Evolutionary conservation across 1,140 invertebrate genomes (phyloP).

Genomic region (Drosophila littoralis): DNA sequence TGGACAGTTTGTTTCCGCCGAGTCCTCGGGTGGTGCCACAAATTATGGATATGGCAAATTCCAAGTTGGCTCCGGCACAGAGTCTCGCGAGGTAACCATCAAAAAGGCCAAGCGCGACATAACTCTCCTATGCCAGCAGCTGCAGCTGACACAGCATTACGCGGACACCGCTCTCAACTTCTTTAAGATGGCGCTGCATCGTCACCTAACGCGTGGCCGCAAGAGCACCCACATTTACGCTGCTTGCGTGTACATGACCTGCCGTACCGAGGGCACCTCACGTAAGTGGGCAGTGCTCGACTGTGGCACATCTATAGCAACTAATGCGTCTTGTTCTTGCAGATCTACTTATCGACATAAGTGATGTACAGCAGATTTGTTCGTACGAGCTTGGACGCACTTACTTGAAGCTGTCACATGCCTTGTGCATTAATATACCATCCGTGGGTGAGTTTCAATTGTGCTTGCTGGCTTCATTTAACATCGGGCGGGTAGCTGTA

Average conservation of each 20-base stretch:
- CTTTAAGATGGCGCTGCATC: conserved; percentile 97
- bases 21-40: conserved; percentile 92
- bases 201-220: conserved; percentile 95
- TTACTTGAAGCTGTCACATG: conserved; percentile 94
- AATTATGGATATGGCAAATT: conserved; percentile 91
- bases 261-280: conserved; percentile 95
- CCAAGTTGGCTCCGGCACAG: conserved; percentile 91
- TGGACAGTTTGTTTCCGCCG: conserved; percentile 96
- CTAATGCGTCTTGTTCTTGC: conserved; percentile 23
- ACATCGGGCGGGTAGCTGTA: no score
- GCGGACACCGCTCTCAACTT: conserved; percentile 97
- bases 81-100: conserved; percentile 95
- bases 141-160: conserved; percentile 94
- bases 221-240: conserved; percentile 96
- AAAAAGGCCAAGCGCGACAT: conserved; percentile 94
- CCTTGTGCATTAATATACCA: conserved; percentile 96
- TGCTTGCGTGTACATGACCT: conserved; percentile 99
- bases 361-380: conserved; percentile 97
- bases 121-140: conserved; percentile 90
- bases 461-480: not conserved
- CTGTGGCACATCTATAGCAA: not conserved
- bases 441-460: conserved; percentile 90
- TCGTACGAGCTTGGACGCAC: conserved; percentile 97
- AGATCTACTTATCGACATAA: conserved; percentile 99
- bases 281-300: conserved; percentile 88